phyloP scores from a whole-genome alignment of 1,140 invertebrate genomes.

The Drosophila leontia region DNA sequence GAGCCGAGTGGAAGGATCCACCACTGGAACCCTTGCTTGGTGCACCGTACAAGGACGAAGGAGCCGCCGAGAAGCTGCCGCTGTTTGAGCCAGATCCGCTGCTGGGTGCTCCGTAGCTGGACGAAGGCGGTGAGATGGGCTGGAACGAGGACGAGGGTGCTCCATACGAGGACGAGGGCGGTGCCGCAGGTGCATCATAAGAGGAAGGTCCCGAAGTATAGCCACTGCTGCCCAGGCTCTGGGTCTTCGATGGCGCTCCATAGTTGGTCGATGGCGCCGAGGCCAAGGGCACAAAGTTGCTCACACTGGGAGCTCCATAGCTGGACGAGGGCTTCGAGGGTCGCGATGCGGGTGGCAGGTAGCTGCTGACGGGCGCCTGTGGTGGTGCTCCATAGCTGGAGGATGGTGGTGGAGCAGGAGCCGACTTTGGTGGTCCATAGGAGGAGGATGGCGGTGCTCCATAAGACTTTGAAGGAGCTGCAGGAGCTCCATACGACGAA shows the following conservation, averaged over 20 bases:
- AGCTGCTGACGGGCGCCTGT: conserved; percentile 70
- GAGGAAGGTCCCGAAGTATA: conserved; percentile 68
- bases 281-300: conserved; percentile 84
- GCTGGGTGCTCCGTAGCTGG: conserved; percentile 44
- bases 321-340: conserved; percentile 61
- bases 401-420: conserved; percentile 75
- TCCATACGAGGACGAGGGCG: conserved; percentile 82
- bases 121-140: conserved; percentile 59
- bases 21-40: conserved; percentile 36
- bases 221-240: conserved; percentile 68
- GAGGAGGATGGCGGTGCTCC: conserved; percentile 80
- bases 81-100: conserved; percentile 42
- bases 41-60: conserved; percentile 66
- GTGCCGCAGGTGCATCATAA: conserved; percentile 55
- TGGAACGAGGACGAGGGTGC: conserved; percentile 81
- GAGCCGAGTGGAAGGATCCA: conserved; percentile 50
- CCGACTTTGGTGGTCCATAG: conserved; percentile 75
- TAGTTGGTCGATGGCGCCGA: conserved; percentile 81
- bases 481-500: conserved; percentile 79
- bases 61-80: conserved; percentile 47
- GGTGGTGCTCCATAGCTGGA: conserved; percentile 83
- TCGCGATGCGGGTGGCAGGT: conserved; percentile 50
- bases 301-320: conserved; percentile 78
- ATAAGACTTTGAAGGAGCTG: conserved; percentile 34
- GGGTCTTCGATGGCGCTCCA: conserved; percentile 77